Evolutionary conservation across 2,888 invertebrate species (phyloP), one percentile per base, ranked within the genome.

Genomic region (Octonoba sinensis): DNA sequence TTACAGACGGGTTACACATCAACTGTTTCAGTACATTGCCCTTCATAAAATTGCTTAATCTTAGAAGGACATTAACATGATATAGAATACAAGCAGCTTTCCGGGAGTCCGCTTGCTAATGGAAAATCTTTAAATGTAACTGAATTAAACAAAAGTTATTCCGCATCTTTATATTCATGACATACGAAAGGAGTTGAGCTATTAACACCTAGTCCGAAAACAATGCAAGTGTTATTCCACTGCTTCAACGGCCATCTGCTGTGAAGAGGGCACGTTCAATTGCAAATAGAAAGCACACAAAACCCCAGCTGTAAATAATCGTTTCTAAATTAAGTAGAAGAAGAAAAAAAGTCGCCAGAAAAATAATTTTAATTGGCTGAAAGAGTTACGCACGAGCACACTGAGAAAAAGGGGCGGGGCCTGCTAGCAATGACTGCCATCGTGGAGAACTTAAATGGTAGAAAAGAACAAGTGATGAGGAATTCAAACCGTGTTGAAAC

Each of bases 311-410:
- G 69, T 62, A 73, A 79, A 79, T 73, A 79, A 79, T 79, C 60
- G 67, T 13, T 49, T 49, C 16, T 8, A 3, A 20, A 27, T 47
- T 8, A 20, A 27, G 13, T 12, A 27, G 13, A 46, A 47, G 3
- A 20, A 15, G 4, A 20, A 49, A 22, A 65, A 1, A 16, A 15
- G 65, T 13, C 20, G 59, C 44, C 16, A 62, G 36, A 62, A 62
- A 76, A 70, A 62, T 59, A 60, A 47, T 79, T 73, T 73, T 79
- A 79, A 79, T 79, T 79, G 79, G 79, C 67, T 60, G 44, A 66
- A 24, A 69, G 59, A 73, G 79, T 79, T 79, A 73, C 79, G 79
- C 79, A 79, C 79, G 73, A 79, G 69, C 73, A 22, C 46, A 18
- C 72, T 59, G 44, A 44, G 77, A 66, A 78, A 47, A 71, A 60